Percentiles rank a stretch among this genome's conserved stretches.
Conservation (phyloP, 1,140 invertebrate species). For the Drosophila ironensis region DNA sequence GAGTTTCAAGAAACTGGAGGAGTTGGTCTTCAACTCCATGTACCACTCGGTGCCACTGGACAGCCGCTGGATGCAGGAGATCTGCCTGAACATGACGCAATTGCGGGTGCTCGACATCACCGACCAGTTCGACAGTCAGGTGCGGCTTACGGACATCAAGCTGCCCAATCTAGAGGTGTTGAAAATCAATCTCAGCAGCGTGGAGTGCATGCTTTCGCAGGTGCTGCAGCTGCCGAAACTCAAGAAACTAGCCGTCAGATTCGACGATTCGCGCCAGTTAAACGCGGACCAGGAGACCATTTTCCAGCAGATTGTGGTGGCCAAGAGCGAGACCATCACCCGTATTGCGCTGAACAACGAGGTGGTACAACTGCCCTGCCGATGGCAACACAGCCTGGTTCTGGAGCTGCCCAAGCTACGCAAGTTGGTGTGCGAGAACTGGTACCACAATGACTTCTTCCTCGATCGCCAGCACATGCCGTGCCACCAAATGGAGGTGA, state of each 20-base stretch:
- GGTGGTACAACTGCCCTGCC: slow-evolving; percentile 54
- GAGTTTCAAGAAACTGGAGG: slow-evolving; percentile 54
- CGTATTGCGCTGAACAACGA: slow-evolving; percentile 65
- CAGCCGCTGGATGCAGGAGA: slow-evolving; percentile 58
- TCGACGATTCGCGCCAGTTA: slow-evolving; percentile 59
- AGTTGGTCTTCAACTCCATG: slow-evolving; percentile 57
- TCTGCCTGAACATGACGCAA: slow-evolving; percentile 46
- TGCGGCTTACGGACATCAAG: slow-evolving; percentile 51
- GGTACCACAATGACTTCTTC: slow-evolving; percentile 65
- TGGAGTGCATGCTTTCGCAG: slow-evolving; percentile 48
- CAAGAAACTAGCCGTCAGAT: slow-evolving; percentile 49
- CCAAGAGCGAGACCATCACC: slow-evolving; percentile 59
- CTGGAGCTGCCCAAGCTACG: slow-evolving; percentile 60
- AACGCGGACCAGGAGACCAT: slow-evolving; percentile 63
- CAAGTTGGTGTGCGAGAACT: slow-evolving; percentile 57
- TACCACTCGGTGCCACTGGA: slow-evolving; percentile 62
- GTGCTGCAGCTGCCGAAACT: slow-evolving; percentile 59
- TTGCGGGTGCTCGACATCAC: slow-evolving; percentile 58
- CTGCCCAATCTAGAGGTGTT: slow-evolving; percentile 62
- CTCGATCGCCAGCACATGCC: slow-evolving; percentile 55
- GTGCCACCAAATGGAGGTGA: slow-evolving; percentile 57
- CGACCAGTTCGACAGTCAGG: slow-evolving; percentile 57
- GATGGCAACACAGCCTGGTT: slow-evolving; percentile 55
- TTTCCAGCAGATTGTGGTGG: slow-evolving; percentile 64
- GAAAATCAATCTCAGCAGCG: slow-evolving; percentile 60